Percentiles rank a stretch among this genome's conserved stretches.
These are phyloP conservation scores for Ctenochaetus hawaiiensis DNA, from an alignment of 2,797 vertebrate genomes.

Conservation along the genomic window DNA sequence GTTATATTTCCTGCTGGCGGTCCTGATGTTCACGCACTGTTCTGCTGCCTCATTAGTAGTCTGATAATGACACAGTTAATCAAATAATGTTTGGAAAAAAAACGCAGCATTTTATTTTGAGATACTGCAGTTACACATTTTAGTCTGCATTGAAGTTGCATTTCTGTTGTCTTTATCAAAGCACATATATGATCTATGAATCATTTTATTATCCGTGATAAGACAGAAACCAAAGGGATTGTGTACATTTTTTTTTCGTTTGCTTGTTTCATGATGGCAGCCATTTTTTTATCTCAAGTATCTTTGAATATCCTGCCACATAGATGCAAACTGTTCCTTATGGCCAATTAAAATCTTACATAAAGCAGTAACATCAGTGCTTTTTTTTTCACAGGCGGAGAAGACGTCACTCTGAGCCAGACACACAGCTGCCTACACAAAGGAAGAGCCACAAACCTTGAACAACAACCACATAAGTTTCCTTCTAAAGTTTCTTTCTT, in stretches of 20 bases:
- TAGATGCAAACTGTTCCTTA: neutral
- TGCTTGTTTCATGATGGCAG: neutral
- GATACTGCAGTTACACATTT: slow-evolving; percentile 9
- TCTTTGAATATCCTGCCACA: accelerated
- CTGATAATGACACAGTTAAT: slow-evolving; percentile 62
- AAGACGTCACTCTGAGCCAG: slow-evolving; percentile 1
- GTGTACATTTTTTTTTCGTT: neutral
- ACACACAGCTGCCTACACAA: neutral
- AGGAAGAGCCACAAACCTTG: neutral
- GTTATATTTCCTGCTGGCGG: slow-evolving; percentile 69
- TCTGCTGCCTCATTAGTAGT: slow-evolving; percentile 64
- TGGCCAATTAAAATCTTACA: neutral
- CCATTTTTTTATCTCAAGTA: neutral
- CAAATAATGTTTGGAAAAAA: slow-evolving; percentile 37
- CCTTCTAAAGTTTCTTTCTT: neutral
- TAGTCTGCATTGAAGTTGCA: neutral
- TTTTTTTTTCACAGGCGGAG: neutral
- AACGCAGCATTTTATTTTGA: slow-evolving; percentile 18
- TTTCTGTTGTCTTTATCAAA: neutral
- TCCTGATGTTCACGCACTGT: slow-evolving; percentile 66
- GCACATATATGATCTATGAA: neutral
- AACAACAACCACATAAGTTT: slow-evolving; percentile 1
- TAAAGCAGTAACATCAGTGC: neutral
- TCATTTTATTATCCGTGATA: neutral
- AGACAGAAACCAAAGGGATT: neutral